Base-by-base conservation (phyloP, 1,140 invertebrate genomes). In the Lordiphosa collinella region DNA sequence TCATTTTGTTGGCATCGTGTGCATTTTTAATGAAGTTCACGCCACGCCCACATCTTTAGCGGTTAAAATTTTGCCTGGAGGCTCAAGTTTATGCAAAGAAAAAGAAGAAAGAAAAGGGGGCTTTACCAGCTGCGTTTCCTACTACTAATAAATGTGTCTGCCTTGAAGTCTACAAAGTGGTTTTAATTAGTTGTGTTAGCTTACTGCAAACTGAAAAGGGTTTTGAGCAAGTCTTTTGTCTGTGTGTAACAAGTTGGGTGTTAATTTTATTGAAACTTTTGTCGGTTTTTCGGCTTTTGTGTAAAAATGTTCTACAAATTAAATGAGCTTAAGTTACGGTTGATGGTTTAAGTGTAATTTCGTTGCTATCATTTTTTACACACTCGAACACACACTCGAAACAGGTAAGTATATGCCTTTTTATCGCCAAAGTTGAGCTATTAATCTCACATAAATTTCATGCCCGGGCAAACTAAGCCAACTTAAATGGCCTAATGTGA, bases 181-280 rank as follows among this genome's bases (percentile, higher is more conserved):
- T 76, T 76, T 76, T 76, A 76, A 76, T 76, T 76, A 76, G 73
- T 76, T 71, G 72, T 76, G 72, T 70, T 76, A 58, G 66, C 72
- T 66, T 54, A 51, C 46, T 38, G 46, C 55, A 50, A 65, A 52
- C 12, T 34, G 4, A 44, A 25, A 51, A 4, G 6, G 8, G 16
- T 18, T 16, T 40, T 10, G 11, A 41, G 22, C 16, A 49, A 49
- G 7, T 41, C 22, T 12, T 38, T 5, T 12, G n/a, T 14, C 12
- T 29, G 3, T 40, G 16, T 48, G 31, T 53, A 68, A 59, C 70
- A 63, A 67, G 64, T 69, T 75, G 71, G n/a, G 58, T 75, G 71
- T 50, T 75, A 52, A 75, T 75, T 64, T 59, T 64, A 61, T 52
- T 47, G 49, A 44, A 64, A 68, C 32, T 68, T 58, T 58, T 46